Evolutionary conservation across 2,888 invertebrate species (phyloP).

Genomic region (Artemia sinica): DNA sequence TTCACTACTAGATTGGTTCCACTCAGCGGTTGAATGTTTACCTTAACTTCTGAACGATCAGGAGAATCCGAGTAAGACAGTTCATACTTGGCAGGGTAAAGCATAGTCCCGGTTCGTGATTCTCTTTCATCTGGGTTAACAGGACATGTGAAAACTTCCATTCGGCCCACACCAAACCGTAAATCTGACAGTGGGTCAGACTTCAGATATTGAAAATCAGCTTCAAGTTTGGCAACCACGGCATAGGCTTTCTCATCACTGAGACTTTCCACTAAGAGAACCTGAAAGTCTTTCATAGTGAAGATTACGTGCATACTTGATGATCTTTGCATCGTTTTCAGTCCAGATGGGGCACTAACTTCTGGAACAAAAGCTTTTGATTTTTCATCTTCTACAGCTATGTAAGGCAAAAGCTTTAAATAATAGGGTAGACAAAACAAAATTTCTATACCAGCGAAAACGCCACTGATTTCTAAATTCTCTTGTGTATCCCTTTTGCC

Average conservation of each 20-base stretch:
- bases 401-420: not conserved
- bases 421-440: not conserved
- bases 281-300: not conserved
- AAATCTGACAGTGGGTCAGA: not conserved
- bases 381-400: not conserved
- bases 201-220: not conserved
- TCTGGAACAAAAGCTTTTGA: not conserved
- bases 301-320: too few species aligned
- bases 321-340: not conserved
- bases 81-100: not conserved
- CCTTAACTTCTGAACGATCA: too few species aligned
- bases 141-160: not conserved
- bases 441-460: not conserved
- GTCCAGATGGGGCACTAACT: not conserved
- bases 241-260: not conserved
- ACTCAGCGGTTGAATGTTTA: too few species aligned
- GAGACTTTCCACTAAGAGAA: not conserved
- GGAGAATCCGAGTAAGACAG: not conserved
- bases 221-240: not conserved
- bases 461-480: not conserved
- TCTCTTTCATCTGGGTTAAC: conserved; percentile 2
- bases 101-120: not conserved
- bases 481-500: not conserved
- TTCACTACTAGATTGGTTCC: too few species aligned
- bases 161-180: not conserved